These are phyloP conservation scores for Silurus meridionalis DNA, from an alignment of 2,113 vertebrate genomes.

Conservation along the genomic window DNA sequence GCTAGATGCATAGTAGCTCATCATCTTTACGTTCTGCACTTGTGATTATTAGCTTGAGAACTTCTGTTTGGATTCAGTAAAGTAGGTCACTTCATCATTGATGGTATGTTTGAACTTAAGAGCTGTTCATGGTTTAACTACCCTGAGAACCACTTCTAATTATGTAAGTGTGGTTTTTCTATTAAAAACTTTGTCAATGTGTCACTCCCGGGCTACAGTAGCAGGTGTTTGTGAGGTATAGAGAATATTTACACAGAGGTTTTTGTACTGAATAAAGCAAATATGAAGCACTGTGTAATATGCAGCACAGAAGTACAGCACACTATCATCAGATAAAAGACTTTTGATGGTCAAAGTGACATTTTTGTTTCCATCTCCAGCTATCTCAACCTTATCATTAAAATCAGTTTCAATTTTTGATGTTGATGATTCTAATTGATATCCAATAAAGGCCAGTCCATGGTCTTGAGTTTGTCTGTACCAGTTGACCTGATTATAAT, in stretches of 20 bases:
- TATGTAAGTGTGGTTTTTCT: background rate
- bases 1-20: too few relatives aligned
- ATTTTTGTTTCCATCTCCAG: conserved; percentile 21
- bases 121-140: background rate
- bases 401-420: background rate
- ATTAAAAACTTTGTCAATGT: background rate
- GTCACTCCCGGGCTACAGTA: conserved; percentile 23
- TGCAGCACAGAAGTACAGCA: conserved; percentile 45
- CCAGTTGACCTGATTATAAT: conserved; percentile 51
- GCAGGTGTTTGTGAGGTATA: conserved; percentile 26
- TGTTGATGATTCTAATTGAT: background rate
- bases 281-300: conserved; percentile 33
- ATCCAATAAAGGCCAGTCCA: conserved; percentile 53
- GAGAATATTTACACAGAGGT: background rate
- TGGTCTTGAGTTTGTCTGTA: conserved; percentile 47
- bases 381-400: background rate
- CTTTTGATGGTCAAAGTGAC: conserved; percentile 25
- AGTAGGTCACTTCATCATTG: background rate
- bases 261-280: conserved; percentile 25
- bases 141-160: background rate
- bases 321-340: conserved; percentile 24
- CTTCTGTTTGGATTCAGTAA: too few relatives aligned
- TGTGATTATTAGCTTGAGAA: background rate
- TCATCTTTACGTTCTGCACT: background rate
- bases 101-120: background rate